These are phyloP conservation scores for Ornithorhynchus anatinus DNA, from an alignment of 2,113 vertebrate genomes.

Conservation along the genomic window DNA sequence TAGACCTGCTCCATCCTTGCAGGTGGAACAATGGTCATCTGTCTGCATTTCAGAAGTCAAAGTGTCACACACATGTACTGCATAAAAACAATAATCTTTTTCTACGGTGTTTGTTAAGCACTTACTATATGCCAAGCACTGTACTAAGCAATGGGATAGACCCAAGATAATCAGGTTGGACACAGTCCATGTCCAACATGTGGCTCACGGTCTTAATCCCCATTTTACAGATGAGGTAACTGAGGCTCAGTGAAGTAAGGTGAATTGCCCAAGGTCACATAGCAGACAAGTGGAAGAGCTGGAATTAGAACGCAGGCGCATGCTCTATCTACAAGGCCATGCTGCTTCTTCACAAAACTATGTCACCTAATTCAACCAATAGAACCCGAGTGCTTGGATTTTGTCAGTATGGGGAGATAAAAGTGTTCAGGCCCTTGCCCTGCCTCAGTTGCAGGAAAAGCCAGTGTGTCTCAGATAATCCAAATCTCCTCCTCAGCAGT, in stretches of 20 bases:
- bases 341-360: not conserved
- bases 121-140: too few species aligned
- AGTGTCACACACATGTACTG: too few species aligned
- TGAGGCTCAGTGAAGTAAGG: too few species aligned
- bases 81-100: too few species aligned
- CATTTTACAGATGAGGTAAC: too few species aligned
- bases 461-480: constrained; percentile 15
- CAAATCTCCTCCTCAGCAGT: not conserved
- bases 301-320: not conserved
- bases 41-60: not conserved
- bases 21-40: not conserved
- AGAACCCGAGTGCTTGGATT: not conserved
- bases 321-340: constrained; percentile 18
- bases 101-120: too few species aligned
- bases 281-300: not conserved
- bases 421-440: constrained; percentile 44
- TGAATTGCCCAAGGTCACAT: too few species aligned
- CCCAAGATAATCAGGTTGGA: too few species aligned
- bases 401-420: constrained; percentile 11
- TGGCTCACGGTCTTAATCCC: too few species aligned
- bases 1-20: too few species aligned
- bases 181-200: too few species aligned
- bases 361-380: not conserved
- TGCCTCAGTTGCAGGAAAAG: constrained; percentile 25
- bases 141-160: too few species aligned